Evolutionary conservation across 2,797 vertebrate genomes (phyloP).

Genomic region (Adrianichthys oophorus): DNA sequence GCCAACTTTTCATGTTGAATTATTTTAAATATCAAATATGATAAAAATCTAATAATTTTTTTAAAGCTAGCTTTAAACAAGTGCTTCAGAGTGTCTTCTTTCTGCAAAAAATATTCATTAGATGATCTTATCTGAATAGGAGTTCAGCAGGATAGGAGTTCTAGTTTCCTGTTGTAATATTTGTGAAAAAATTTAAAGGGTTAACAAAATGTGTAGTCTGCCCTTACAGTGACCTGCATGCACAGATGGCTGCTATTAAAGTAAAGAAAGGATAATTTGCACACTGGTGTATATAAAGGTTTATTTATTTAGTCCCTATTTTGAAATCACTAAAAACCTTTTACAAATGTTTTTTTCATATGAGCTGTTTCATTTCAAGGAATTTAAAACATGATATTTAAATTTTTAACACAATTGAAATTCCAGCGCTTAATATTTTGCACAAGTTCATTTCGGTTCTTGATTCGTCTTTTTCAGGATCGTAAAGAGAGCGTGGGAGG

Average conservation of each 20-base stretch:
- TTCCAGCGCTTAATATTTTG: no score
- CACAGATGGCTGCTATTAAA: conserved; percentile 12
- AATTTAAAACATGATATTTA: no score
- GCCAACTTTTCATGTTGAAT: neutral
- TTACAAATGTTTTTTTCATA: no score
- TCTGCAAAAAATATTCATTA: neutral
- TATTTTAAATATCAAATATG: no score
- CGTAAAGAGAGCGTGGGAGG: neutral
- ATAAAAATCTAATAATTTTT: no score
- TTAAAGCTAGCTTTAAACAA: no score
- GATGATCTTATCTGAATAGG: neutral
- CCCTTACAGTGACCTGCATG: neutral
- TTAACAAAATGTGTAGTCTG: no score
- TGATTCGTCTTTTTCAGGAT: neutral
- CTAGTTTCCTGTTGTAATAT: neutral
- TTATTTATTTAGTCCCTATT: conserved; percentile 3
- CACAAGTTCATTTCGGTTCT: neutral
- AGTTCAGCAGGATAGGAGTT: no score
- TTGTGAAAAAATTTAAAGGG: neutral
- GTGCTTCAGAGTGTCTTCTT: neutral
- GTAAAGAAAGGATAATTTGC: neutral
- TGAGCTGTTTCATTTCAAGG: no score
- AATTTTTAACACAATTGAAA: no score
- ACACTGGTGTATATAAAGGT: neutral
- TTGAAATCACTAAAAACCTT: conserved; percentile 4